Conservation (phyloP, 2,797 vertebrate species). For the Sebastes trivittatus region DNA sequence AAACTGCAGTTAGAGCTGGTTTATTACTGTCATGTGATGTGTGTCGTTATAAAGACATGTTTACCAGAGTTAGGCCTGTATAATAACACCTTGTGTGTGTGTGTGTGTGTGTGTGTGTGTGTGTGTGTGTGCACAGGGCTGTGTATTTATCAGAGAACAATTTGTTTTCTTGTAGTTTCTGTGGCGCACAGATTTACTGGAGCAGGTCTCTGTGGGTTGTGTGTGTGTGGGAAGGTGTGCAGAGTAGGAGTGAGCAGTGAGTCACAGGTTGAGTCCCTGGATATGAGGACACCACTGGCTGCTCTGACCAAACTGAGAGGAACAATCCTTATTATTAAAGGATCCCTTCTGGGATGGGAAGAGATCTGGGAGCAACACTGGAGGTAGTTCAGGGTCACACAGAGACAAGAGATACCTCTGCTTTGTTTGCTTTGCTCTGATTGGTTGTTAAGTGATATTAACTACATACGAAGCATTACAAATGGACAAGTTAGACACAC, state of each 20-base stretch:
- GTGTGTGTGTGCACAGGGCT: not conserved
- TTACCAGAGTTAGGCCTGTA: not conserved
- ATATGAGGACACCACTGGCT: slow-evolving; percentile 32
- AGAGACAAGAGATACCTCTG: not conserved
- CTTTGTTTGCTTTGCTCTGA: not conserved
- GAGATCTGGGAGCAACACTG: not conserved
- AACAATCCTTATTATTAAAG: slow-evolving; percentile 2
- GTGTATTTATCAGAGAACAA: not conserved
- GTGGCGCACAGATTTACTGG: slow-evolving; percentile 30
- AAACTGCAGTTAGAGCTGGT: not conserved
- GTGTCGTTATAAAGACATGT: not conserved
- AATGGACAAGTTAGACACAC: not conserved
- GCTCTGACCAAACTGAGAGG: not conserved
- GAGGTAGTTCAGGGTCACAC: slow-evolving; percentile 34
- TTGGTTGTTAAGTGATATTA: not conserved
- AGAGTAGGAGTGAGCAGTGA: slow-evolving; percentile 47
- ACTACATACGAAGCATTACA: not conserved
- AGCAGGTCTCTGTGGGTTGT: not conserved
- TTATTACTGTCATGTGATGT: not conserved
- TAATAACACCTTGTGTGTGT: not conserved
- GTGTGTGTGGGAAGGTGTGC: slow-evolving; percentile 14
- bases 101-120: not conserved
- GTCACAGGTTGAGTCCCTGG: slow-evolving; percentile 57
- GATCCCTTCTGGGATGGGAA: not conserved
- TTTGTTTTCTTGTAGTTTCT: slow-evolving; percentile 17